phyloP scores from a whole-genome alignment of 2,797 vertebrate genomes.

The Odontamblyopus lacepedii region DNA sequence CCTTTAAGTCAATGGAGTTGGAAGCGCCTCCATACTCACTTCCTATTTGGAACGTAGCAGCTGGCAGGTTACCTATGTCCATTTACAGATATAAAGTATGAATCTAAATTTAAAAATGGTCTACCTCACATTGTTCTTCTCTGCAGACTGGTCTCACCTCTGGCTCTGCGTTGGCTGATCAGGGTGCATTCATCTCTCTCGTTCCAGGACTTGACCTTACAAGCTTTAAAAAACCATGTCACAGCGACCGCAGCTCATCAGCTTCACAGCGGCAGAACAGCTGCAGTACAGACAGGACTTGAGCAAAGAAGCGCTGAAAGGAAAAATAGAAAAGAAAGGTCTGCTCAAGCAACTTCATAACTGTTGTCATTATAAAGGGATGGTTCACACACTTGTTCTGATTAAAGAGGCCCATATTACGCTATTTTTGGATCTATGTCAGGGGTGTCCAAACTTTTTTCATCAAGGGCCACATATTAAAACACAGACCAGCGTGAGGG shows the following conservation, averaged over 20 bases:
- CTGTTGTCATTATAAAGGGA: background rate
- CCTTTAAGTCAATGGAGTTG: too few species aligned
- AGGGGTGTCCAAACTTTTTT: too few species aligned
- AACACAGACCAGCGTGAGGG: too few species aligned
- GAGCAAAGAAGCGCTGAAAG: conserved; percentile 69
- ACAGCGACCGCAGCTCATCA: conserved; percentile 76
- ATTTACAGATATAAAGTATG: too few species aligned
- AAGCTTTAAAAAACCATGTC: conserved; percentile 74
- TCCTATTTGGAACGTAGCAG: too few species aligned
- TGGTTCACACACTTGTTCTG: background rate
- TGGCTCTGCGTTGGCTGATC: background rate
- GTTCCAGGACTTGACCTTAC: conserved; percentile 79
- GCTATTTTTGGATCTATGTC: too few species aligned
- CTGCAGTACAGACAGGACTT: conserved; percentile 86
- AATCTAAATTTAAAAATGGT: too few species aligned
- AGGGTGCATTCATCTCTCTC: conserved; percentile 72
- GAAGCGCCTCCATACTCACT: too few species aligned
- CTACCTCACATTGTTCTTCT: background rate
- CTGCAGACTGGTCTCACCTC: background rate
- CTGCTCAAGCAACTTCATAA: background rate
- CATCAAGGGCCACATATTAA: too few species aligned
- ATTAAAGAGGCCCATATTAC: too few species aligned
- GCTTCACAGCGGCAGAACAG: conserved; percentile 75
- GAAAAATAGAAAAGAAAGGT: background rate
- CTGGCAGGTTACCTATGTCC: too few species aligned